Percentiles rank a stretch among this genome's conserved stretches.
These are phyloP conservation scores for Drosophila tropicalis DNA, from an alignment of 1,140 invertebrate genomes.

Conservation along the genomic window DNA sequence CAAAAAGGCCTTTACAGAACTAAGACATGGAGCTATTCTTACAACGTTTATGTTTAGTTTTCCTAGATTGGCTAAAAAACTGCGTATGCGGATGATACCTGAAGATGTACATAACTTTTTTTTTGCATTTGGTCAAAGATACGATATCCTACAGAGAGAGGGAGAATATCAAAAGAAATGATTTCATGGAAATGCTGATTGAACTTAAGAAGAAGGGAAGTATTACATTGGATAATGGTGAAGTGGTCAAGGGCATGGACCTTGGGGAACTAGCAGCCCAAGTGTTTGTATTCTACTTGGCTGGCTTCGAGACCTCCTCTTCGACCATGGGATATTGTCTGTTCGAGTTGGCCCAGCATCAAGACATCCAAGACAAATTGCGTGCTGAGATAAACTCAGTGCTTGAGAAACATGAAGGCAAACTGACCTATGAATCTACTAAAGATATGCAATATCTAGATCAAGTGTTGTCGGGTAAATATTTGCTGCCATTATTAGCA, in stretches of 20 bases:
- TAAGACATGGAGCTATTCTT: slow-evolving; percentile 37
- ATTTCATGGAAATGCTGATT: slow-evolving; percentile 85
- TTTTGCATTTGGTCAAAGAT: slow-evolving; percentile 83
- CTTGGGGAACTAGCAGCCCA: slow-evolving; percentile 84
- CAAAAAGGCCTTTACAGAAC: slow-evolving; percentile 48
- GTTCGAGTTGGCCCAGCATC: slow-evolving; percentile 84
- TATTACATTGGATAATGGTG: slow-evolving; percentile 54
- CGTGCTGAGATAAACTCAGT: slow-evolving; percentile 83
- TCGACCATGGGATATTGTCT: slow-evolving; percentile 83
- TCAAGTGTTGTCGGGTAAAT: slow-evolving; percentile 84
- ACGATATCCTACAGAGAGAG: slow-evolving; percentile 84
- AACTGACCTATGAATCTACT: slow-evolving; percentile 85
- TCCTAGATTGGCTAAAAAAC: slow-evolving; percentile 37
- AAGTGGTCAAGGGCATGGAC: slow-evolving; percentile 51
- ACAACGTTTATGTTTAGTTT: slow-evolving; percentile 55
- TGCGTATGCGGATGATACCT: slow-evolving; percentile 45
- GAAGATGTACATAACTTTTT: slow-evolving; percentile 84
- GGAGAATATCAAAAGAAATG: slow-evolving; percentile 84
- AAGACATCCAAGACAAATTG: slow-evolving; percentile 83
- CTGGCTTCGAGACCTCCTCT: slow-evolving; percentile 85
- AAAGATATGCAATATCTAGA: slow-evolving; percentile 85
- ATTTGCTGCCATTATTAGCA: too few relatives aligned
- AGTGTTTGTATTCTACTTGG: slow-evolving; percentile 86
- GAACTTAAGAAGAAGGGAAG: slow-evolving; percentile 82
- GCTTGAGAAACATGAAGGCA: slow-evolving; percentile 83